phyloP scores from a whole-genome alignment of 2,888 invertebrate genomes.

The Corythucha ciliata region DNA sequence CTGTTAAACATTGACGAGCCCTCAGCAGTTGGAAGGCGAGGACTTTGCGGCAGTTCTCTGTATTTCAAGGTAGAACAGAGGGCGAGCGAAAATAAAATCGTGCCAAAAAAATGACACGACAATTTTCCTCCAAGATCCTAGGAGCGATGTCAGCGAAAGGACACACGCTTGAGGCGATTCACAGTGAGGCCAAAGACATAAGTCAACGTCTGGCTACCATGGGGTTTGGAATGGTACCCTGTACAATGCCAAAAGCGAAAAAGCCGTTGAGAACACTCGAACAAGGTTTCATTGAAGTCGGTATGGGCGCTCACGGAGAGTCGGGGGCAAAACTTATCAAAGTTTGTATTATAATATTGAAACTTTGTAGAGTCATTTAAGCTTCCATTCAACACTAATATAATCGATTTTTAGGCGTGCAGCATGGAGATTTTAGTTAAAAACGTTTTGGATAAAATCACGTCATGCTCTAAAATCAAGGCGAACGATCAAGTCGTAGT shows the following conservation, averaged over 20 bases:
- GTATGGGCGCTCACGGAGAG: constrained; percentile 49
- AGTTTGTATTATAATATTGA: no score
- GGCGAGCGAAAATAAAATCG: no score
- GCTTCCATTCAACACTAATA: not conserved
- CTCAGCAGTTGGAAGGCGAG: not conserved
- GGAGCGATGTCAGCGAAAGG: constrained; percentile 61
- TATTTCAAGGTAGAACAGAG: no score
- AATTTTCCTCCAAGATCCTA: constrained; percentile 50
- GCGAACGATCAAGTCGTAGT: not conserved
- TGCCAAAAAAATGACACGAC: no score
- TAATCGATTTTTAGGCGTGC: not conserved
- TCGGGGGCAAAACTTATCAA: constrained; percentile 39
- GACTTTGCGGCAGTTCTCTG: not conserved
- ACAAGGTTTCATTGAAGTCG: constrained; percentile 57
- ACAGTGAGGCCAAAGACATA: constrained; percentile 41
- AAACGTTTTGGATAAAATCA: not conserved
- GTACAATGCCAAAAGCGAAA: constrained; percentile 54
- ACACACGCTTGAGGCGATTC: constrained; percentile 44
- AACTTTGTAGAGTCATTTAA: constrained; percentile 36
- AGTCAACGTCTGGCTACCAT: constrained; percentile 55
- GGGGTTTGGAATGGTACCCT: constrained; percentile 57
- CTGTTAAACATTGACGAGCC: not conserved
- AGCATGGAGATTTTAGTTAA: not conserved
- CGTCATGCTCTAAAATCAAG: not conserved
- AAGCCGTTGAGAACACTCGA: constrained; percentile 53